A percentile compares a stretch with the other conserved stretches of the same genome.
These are phyloP conservation scores for Odontesthes bonariensis DNA, from an alignment of 2,113 vertebrate species.

Conservation along the genomic window DNA sequence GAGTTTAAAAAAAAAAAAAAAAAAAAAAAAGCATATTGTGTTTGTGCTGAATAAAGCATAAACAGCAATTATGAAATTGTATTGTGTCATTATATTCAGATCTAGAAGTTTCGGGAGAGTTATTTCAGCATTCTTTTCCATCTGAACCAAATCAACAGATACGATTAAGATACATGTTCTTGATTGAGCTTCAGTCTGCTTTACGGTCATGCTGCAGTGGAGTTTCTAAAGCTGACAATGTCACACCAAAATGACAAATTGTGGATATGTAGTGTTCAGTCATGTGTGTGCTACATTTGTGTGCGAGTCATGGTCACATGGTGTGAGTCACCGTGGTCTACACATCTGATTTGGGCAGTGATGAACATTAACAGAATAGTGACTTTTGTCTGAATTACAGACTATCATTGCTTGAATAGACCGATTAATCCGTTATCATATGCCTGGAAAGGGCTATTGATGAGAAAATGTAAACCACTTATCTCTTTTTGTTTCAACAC, in stretches of 20 bases:
- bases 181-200: background rate
- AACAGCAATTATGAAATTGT: too few relatives aligned
- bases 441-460: background rate
- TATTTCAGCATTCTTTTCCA: too few relatives aligned
- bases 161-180: constrained; percentile 3
- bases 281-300: background rate
- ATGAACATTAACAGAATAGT: background rate
- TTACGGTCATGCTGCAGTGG: too few relatives aligned
- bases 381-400: background rate
- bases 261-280: background rate
- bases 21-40: background rate
- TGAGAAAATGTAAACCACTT: background rate
- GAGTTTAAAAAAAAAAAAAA: background rate
- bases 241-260: too few relatives aligned
- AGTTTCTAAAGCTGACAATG: too few relatives aligned
- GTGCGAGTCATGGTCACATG: background rate
- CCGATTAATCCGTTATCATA: background rate
- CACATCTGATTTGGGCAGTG: too few relatives aligned
- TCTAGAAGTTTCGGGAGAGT: too few relatives aligned
- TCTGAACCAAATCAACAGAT: background rate
- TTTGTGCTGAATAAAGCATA: background rate
- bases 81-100: too few relatives aligned
- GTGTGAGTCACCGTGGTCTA: too few relatives aligned
- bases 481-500: background rate
- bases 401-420: background rate